Base-by-base conservation (phyloP, 2,113 vertebrate species). In the Sardina pilchardus region DNA sequence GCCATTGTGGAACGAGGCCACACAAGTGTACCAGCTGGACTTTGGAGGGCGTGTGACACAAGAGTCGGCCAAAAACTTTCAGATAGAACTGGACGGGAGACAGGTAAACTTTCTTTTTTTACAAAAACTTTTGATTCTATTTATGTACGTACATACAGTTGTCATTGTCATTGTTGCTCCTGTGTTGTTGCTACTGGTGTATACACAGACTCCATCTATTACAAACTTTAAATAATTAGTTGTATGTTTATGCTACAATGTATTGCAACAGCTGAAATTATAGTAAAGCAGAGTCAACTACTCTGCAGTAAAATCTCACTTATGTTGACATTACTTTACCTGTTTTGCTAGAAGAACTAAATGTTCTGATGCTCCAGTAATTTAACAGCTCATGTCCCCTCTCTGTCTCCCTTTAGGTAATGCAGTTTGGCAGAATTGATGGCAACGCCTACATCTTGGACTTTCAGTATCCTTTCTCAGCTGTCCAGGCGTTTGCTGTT, bases 401-500 rank as follows among this genome's bases (percentile, higher is more conserved):
- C 53, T 59, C 19, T 78, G 30, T 36, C 71, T 78, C 34, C 30
- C 30, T 88, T 91, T 86, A 99, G 98, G 98, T 99, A 92, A 99
- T 99, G 98, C 98, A 99, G 94, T 99, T 99, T 90, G 98, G 98
- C 82, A 95, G 98, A 90, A 99, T 99, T 59, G 98, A 99, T 36
- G 98, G 98, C 85, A 99, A 98, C 82, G 98, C 97, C 4, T 99
- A 99, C 90, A 99, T 99, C 90, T 93, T 99, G 94, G 98, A 99
- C 96, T 99, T 99, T 95, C 98, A 99, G 86, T 99, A 98, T 95
- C 98, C 98, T 81, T 99, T 99, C 95, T 99, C 98, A 81, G 98
- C 98, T 24, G 98, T 99, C 92, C 98, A 99, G 93, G 98, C 98
- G 87, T 99, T 99, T 88, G 98, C 98, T 47, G 98, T 99, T 7